Evolutionary conservation across 2,888 invertebrate genomes (phyloP).

Genomic region (Aricia artaxerxes): DNA sequence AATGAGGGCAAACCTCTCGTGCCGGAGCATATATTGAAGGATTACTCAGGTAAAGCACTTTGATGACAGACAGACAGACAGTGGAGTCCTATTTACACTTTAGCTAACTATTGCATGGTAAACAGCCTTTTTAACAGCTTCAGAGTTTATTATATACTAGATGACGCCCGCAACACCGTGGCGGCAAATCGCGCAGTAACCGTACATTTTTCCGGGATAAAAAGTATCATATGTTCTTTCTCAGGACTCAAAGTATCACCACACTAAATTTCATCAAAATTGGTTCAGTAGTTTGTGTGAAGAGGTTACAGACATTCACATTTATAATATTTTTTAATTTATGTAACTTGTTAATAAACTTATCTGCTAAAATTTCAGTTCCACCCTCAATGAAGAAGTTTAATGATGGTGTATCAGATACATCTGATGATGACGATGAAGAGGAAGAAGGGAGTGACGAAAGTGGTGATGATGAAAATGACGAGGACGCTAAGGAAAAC

Average conservation of each 20-base stretch:
- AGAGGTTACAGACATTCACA: too few relatives aligned
- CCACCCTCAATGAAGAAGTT: constrained; percentile 67
- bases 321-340: background rate
- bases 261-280: too few relatives aligned
- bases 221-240: too few relatives aligned
- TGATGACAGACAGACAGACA: background rate
- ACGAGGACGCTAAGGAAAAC: constrained; percentile 41
- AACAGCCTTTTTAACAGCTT: too few relatives aligned
- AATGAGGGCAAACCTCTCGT: constrained; percentile 72
- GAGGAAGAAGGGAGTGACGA: constrained; percentile 52
- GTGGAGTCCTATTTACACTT: background rate
- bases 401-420: constrained; percentile 68
- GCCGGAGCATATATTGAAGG: constrained; percentile 65
- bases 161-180: too few relatives aligned
- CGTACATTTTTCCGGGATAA: too few relatives aligned
- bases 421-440: constrained; percentile 58
- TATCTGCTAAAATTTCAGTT: constrained; percentile 50
- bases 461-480: constrained; percentile 38
- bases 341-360: background rate
- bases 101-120: too few relatives aligned
- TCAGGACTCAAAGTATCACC: too few relatives aligned
- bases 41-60: constrained; percentile 57
- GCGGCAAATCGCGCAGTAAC: too few relatives aligned
- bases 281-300: too few relatives aligned
- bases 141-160: too few relatives aligned